Base-by-base conservation (phyloP, 2,797 vertebrate species). In the Chelon labrosus region DNA sequence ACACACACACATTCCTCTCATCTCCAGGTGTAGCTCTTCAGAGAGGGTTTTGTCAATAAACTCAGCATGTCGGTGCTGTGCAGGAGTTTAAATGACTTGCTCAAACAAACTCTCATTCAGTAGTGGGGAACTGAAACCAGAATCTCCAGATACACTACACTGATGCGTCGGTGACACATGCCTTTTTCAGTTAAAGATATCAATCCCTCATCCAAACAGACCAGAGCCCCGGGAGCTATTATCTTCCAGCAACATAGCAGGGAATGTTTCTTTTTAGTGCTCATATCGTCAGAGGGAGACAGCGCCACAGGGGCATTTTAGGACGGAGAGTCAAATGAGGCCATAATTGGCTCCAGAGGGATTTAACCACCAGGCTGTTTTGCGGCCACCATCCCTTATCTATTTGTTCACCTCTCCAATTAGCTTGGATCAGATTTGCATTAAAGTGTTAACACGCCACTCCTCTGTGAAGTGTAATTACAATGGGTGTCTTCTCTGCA, bases 41-140 rank as follows among this genome's bases (percentile, higher is more conserved):
- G 31, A 31, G 4, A 31, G 31, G 31, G 31, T 31, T 5, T 31
- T 31, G 49, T 38, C 25, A 31, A 64, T 66, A 60, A 55, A 80
- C 64, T 56, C 41, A 42, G 44, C 54, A 67, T 60, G 44, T 31
- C 41, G 65, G 42, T 27, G 60, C 2, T 39, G 27, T 35, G 50
- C 54, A 51, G 67, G 76, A 69, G 55, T 42, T 82, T 52, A 51
- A 72, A 76, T 31, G 54, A 75, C 39, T 65, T 38, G n/a, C 41
- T 63, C 35, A 54, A 46, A 64, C 41, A 25, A 78, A 64, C 12
- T 39, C 3, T 0, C 8, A 49, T 49, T 77, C n/a, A 52, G 62
- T 54, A 11, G 12, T 9, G 12, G 9, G 20, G 65, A 61, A 50
- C 37, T 5, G 20, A 69, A 64, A 50, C 37, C 11, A 25, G 31